Base-by-base conservation (phyloP, 2,888 invertebrate genomes). In the Belgica antarctica region DNA sequence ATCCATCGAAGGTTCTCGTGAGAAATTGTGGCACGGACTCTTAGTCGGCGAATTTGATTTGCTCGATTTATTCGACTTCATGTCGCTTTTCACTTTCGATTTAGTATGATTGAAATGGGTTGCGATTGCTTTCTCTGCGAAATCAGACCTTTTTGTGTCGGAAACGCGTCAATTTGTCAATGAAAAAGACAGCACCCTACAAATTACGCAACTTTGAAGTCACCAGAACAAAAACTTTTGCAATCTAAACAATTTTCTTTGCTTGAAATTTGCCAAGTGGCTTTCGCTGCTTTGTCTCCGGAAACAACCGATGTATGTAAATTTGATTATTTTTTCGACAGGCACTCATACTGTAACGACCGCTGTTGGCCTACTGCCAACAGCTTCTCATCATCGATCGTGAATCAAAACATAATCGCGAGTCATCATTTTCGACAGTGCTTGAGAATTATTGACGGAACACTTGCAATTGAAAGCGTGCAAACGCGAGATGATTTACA, bases 1-100 rank as follows among this genome's bases (percentile, higher is more conserved):
- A 28, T 73, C 70, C 22, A 71, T 34, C 24, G 36, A 46, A 10
- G 70, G 28, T 28, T 72, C 71, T 36, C 59, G 52, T 17, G 70
- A 69, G 57, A 69, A 70, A 4, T 65, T 52, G 10, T 25, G 62
- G 15, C 34, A 17, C n/a, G 59, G 59, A 47, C 22, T 66, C 24
- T 69, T 69, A 1, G 1, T 15, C 36, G 69, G 69, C 19, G 66
- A 66, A 52, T 66, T 66, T 27, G 66, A 47, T 10, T 46, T 66
- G 59, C 69, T 69, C 22, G 69, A 69, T 61, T 36, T 17, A 59
- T 69, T 59, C 24, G 69, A 69, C 12, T 12, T 41, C 69, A 59
- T 69, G n/a, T n/a, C n/a, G n/a, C 12, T 24, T n/a, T 66, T 36
- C 7, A 22, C 41, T 24, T n/a, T n/a, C n/a, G 12, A 31, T 31